These are phyloP conservation scores for Chloroclystis v-ata DNA, from an alignment of 2,888 invertebrate species.

Conservation along the genomic window DNA sequence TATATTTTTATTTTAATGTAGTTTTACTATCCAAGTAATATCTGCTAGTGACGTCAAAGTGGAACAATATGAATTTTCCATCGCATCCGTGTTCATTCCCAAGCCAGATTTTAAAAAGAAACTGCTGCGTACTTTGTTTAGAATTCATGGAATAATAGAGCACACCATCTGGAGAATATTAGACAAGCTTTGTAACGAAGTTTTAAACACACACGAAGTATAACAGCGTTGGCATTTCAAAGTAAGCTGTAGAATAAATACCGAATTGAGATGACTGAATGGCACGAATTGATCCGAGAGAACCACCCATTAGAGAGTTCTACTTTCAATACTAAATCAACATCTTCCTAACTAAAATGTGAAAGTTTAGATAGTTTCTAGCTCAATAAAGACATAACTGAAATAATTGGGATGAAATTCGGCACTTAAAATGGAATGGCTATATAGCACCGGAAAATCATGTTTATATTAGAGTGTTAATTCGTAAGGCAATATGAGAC, in stretches of 20 bases:
- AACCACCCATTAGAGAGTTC: slow-evolving; percentile 20
- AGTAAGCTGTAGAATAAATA: slow-evolving; percentile 12
- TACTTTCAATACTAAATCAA: slow-evolving; percentile 17
- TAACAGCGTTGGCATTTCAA: not conserved
- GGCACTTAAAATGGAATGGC: slow-evolving; percentile 12
- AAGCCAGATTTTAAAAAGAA: too few relatives aligned
- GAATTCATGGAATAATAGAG: too few relatives aligned
- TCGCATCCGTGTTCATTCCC: too few relatives aligned
- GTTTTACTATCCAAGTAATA: too few relatives aligned
- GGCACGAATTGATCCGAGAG: slow-evolving; percentile 17
- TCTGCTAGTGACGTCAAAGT: too few relatives aligned
- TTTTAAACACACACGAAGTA: not conserved
- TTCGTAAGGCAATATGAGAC: slow-evolving; percentile 12
- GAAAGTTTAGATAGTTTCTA: slow-evolving; percentile 19
- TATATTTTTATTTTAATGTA: too few relatives aligned
- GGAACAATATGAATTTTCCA: too few relatives aligned
- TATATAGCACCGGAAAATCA: slow-evolving; percentile 16
- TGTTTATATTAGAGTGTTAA: slow-evolving; percentile 17
- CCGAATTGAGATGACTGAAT: slow-evolving; percentile 16
- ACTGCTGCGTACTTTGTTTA: not conserved
- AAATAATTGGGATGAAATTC: slow-evolving; percentile 22
- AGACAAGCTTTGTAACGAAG: not conserved
- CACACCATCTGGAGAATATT: too few relatives aligned
- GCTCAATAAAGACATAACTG: slow-evolving; percentile 13
- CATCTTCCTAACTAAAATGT: slow-evolving; percentile 19